Base-by-base conservation (phyloP, 1,140 invertebrate species). In the Cardiocondyla obscurior region DNA sequence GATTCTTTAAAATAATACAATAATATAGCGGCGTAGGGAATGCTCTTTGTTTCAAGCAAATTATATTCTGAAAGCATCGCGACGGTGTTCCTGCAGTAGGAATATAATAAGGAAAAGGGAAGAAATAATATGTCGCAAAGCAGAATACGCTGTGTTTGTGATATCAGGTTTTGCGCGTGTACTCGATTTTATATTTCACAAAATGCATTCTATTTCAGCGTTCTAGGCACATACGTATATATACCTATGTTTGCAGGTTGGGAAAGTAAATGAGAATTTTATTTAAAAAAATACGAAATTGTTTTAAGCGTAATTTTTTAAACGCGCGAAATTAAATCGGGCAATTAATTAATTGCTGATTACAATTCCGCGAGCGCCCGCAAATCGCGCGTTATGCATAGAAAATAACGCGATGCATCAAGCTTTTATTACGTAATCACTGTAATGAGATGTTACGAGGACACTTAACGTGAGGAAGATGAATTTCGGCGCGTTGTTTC, bases 81-180 rank as follows among this genome's bases (percentile, higher is more conserved):
- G 39, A 76, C n/a, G 10, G 6, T 65, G 39, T 67, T 69, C 42
- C 16, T 76, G 25, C 22, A 28, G 28, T 53, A 16, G 64, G 28
- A 8, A 36, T 64, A 64, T 64, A 64, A 76, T 76, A 76, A 62
- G 22, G 33, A 10, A 76, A 42, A 36, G 64, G 19, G 28, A 49
- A 76, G 7, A 74, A 74, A 74, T 74, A 28, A 64, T 14, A 28
- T 25, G 30, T 76, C 33, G 19, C 58, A 49, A 62, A 62, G 7
- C 16, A 46, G n/a, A n/a, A n/a, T 14, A 8, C n/a, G 36, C n/a
- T 46, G 58, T 10, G 4, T 4, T 46, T 10, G 39, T 46, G 39
- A 19, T 36, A 76, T 76, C 55, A 46, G 57, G 39, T 22, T 74
- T 60, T 62, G 44, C 7, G 57, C 7, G 19, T 33, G 39, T 14